Percentiles rank a stretch among this genome's conserved stretches.
phyloP scores from a whole-genome alignment of 2,113 vertebrate genomes.

The Pheucticus melanocephalus region DNA sequence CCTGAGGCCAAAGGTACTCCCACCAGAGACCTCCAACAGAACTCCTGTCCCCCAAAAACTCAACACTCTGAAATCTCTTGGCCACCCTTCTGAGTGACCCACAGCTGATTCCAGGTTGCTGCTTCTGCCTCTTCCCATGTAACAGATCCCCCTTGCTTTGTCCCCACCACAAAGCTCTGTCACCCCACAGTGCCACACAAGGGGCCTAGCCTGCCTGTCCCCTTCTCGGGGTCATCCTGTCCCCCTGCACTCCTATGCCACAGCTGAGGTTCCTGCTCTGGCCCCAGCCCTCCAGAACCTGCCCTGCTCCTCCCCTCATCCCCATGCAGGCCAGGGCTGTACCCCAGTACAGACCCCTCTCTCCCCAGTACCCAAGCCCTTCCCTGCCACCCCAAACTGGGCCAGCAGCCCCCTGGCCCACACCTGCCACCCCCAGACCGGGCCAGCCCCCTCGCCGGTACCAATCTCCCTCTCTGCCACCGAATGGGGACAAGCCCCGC shows the following conservation, averaged over 20 bases:
- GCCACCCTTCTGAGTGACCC: neutral
- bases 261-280: neutral
- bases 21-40: neutral
- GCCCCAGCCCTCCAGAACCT: neutral
- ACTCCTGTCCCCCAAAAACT: rapidly evolving
- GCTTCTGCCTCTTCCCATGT: neutral
- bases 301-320: neutral
- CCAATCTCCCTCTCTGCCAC: neutral
- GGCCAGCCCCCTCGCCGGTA: neutral
- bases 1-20: neutral
- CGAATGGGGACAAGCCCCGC: rapidly evolving
- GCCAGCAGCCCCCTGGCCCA: neutral
- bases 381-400: neutral
- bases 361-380: neutral
- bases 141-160: neutral
- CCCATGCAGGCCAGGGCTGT: rapidly evolving
- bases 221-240: neutral
- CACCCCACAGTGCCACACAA: neutral
- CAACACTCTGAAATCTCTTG: rapidly evolving
- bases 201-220: neutral
- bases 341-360: neutral
- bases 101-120: neutral
- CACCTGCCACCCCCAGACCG: no score
- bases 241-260: neutral
- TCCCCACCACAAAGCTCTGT: neutral